Evolutionary conservation across 2,888 invertebrate species (phyloP).

Genomic region (Melitaea athalia): DNA sequence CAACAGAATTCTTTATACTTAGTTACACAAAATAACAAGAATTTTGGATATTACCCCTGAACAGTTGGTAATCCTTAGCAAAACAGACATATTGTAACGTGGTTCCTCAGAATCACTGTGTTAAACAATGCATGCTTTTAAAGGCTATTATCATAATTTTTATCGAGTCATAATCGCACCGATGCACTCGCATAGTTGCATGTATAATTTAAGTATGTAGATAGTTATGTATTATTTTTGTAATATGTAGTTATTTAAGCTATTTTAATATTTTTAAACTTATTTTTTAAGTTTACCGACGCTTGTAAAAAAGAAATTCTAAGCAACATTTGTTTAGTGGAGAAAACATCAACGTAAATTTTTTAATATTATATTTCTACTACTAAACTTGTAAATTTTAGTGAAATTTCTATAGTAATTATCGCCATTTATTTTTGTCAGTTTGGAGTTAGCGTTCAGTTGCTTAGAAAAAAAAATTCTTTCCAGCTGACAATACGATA

Average conservation of each 20-base stretch:
- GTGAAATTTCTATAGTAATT: too few relatives aligned
- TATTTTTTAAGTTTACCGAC: background rate
- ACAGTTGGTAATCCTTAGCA: too few relatives aligned
- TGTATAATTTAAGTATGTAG: background rate
- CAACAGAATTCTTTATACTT: too few relatives aligned
- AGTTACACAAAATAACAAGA: too few relatives aligned
- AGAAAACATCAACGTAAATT: background rate
- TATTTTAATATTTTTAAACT: background rate
- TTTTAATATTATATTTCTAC: too few relatives aligned
- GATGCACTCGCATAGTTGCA: conserved; percentile 12
- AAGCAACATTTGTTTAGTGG: background rate
- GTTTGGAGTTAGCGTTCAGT: too few relatives aligned
- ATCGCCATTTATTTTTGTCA: too few relatives aligned
- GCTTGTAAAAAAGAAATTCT: background rate
- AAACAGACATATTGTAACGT: too few relatives aligned
- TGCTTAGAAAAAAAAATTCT: too few relatives aligned
- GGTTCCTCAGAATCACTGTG: background rate
- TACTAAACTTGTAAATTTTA: too few relatives aligned
- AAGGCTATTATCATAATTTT: background rate
- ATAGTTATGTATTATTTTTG: background rate
- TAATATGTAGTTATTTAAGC: background rate
- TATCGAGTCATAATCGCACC: conserved; percentile 4
- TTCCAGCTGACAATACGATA: too few relatives aligned
- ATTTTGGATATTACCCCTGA: too few relatives aligned
- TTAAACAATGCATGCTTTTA: background rate